Evolutionary conservation across 2,797 vertebrate species (phyloP).

Genomic region (Coluber constrictor): DNA sequence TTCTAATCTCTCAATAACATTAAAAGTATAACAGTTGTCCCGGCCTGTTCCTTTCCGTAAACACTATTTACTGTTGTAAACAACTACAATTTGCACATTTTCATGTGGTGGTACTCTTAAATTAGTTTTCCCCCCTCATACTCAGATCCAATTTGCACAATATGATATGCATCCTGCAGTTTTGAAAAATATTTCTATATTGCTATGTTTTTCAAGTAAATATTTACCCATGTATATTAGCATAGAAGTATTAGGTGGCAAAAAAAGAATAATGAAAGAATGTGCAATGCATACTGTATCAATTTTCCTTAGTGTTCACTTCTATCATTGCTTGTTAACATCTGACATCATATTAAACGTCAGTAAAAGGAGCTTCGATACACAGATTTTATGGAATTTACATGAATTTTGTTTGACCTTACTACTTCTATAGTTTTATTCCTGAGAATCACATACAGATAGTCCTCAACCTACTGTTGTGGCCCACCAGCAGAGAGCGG

Average conservation of each 20-base stretch:
- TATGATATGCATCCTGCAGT: not conserved
- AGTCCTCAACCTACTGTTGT: not conserved
- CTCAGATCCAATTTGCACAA: not conserved
- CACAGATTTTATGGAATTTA: not conserved
- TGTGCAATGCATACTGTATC: not conserved
- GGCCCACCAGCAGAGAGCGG: no score
- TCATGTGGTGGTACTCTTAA: not conserved
- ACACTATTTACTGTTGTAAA: not conserved
- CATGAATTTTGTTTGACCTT: not conserved
- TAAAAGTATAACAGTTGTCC: not conserved
- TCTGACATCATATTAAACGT: not conserved
- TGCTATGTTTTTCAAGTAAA: not conserved
- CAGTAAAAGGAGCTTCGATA: not conserved
- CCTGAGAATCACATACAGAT: not conserved
- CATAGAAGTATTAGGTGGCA: not conserved
- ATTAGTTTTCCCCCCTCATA: not conserved
- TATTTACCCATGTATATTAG: not conserved
- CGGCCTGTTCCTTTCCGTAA: not conserved
- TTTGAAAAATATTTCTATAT: not conserved
- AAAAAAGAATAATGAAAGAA: not conserved
- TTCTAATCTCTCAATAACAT: not conserved
- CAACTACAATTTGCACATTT: not conserved
- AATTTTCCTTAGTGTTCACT: not conserved
- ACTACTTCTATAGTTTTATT: not conserved
- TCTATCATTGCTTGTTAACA: not conserved